Conservation (phyloP, 2,888 invertebrate species). For the Lochmaea crataegi region DNA sequence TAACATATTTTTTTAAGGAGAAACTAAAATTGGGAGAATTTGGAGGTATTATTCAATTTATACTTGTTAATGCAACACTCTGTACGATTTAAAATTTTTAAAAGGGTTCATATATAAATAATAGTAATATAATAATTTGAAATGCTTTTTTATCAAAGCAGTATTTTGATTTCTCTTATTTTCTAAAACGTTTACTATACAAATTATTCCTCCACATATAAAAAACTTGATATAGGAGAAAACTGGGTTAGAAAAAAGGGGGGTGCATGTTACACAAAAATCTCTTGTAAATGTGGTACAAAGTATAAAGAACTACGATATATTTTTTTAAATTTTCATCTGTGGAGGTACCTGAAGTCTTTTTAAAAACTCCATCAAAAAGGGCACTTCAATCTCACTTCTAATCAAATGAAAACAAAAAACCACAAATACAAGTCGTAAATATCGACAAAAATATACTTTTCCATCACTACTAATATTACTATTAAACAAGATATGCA, state of each 20-base stretch:
- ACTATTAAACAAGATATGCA: constrained; percentile 27
- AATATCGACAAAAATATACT: constrained; percentile 21
- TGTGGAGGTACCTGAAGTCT: neutral
- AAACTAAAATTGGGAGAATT: too few relatives aligned
- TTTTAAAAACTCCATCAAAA: constrained; percentile 23
- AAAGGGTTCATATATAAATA: too few relatives aligned
- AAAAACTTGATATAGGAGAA: neutral
- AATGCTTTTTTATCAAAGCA: too few relatives aligned
- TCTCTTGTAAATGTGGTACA: neutral
- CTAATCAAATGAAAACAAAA: constrained; percentile 25
- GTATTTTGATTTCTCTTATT: neutral
- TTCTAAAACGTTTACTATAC: neutral
- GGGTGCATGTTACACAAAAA: neutral
- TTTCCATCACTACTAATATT: neutral
- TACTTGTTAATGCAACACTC: too few relatives aligned
- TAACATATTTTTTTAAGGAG: too few relatives aligned
- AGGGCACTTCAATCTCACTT: constrained; percentile 40
- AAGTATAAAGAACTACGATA: too few relatives aligned
- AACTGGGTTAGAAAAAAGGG: neutral
- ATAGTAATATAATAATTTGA: too few relatives aligned
- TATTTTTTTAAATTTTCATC: neutral
- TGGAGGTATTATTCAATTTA: too few relatives aligned
- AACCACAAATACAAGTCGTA: constrained; percentile 22
- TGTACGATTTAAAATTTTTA: too few relatives aligned
- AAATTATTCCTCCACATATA: neutral